These are phyloP conservation scores for Rachycentron canadum DNA, from an alignment of 2,797 vertebrate species.

Conservation along the genomic window DNA sequence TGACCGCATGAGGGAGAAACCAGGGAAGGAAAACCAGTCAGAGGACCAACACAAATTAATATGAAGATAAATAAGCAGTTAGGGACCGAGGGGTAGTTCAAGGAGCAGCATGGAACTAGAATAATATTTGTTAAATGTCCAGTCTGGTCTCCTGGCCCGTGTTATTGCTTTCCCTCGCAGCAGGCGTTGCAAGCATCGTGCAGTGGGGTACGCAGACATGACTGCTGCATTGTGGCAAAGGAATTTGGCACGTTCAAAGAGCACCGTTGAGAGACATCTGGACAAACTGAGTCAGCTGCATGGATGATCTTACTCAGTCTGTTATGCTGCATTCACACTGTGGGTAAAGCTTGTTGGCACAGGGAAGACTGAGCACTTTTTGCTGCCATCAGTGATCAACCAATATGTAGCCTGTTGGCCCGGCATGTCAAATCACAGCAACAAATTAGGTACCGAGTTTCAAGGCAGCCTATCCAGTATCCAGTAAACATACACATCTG, in stretches of 20 bases:
- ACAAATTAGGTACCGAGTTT: not conserved
- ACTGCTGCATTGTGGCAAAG: constrained; percentile 45
- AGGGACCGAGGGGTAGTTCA: constrained; percentile 59
- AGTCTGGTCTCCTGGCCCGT: constrained; percentile 36
- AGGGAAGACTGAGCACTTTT: not conserved
- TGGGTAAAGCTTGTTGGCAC: not conserved
- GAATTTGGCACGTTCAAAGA: constrained; percentile 57
- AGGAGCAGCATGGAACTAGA: constrained; percentile 56
- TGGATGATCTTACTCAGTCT: constrained; percentile 7
- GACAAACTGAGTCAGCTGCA: constrained; percentile 27
- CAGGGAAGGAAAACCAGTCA: constrained; percentile 55
- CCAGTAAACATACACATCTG: too few relatives aligned
- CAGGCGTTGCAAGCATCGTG: constrained; percentile 39
- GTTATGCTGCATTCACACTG: constrained; percentile 16
- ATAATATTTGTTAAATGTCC: constrained; percentile 74
- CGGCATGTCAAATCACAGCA: not conserved
- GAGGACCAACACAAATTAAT: constrained; percentile 73
- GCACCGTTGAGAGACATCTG: constrained; percentile 55
- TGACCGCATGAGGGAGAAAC: constrained; percentile 55
- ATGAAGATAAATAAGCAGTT: constrained; percentile 69
- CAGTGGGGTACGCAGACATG: constrained; percentile 35
- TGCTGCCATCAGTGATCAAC: not conserved
- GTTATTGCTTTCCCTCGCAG: constrained; percentile 56
- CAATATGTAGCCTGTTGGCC: not conserved
- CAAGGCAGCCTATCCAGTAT: not conserved